Conservation (phyloP, 2,113 vertebrate species). For the Cyphomyrus plagiostoma region DNA sequence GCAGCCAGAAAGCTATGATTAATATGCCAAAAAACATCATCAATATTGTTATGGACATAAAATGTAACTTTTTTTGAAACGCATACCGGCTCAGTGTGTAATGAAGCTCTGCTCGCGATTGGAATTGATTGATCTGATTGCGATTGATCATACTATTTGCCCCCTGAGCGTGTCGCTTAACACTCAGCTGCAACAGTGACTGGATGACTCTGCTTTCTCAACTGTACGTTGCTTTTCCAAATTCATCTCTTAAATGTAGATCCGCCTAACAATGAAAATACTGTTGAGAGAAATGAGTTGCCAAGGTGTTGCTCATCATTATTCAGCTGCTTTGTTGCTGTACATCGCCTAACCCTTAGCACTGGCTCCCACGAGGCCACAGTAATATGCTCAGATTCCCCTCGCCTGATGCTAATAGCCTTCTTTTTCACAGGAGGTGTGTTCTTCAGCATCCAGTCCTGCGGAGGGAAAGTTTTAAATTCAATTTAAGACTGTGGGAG, state of each 20-base stretch:
- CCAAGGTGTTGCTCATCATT: slow-evolving; percentile 47
- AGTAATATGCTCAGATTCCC: slow-evolving; percentile 55
- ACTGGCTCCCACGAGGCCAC: slow-evolving; percentile 41
- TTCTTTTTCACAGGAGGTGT: slow-evolving; percentile 39
- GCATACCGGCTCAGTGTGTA: neutral
- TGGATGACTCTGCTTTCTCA: neutral
- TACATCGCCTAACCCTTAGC: slow-evolving; percentile 43
- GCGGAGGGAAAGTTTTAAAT: slow-evolving; percentile 41
- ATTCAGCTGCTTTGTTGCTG: slow-evolving; percentile 47
- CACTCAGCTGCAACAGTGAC: neutral
- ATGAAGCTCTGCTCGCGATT: neutral
- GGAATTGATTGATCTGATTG: neutral
- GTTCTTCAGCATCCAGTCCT: slow-evolving; percentile 35
- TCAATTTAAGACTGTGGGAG: slow-evolving; percentile 42
- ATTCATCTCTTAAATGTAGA: slow-evolving; percentile 26
- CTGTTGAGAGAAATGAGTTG: slow-evolving; percentile 42
- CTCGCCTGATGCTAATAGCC: slow-evolving; percentile 52
- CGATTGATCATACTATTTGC: neutral
- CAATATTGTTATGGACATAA: neutral
- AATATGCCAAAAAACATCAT: neutral
- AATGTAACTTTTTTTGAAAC: neutral
- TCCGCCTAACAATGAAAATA: slow-evolving; percentile 27
- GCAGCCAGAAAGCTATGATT: neutral
- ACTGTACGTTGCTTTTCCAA: slow-evolving; percentile 1
- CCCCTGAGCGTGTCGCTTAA: neutral